These are phyloP conservation scores for Gymnopithys bicolor DNA, from an alignment of 2,797 vertebrate species.

Conservation along the genomic window DNA sequence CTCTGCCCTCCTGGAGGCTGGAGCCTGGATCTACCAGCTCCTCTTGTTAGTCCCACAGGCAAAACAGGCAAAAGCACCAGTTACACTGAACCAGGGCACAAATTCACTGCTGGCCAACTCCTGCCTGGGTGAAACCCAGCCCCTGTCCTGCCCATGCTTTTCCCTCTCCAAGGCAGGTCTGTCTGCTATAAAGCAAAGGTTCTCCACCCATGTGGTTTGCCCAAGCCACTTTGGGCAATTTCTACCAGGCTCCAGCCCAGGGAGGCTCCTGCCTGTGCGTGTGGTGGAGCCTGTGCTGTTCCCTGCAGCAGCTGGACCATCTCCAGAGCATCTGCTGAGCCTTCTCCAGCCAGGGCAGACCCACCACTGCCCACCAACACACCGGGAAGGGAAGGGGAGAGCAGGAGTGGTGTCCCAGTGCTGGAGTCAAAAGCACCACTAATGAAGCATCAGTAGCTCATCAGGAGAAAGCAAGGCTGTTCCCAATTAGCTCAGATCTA, in stretches of 20 bases:
- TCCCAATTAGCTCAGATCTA: conserved; percentile 44
- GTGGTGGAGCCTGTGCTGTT: neutral
- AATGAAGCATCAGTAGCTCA: conserved; percentile 49
- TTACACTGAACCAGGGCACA: neutral
- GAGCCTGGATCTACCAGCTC: neutral
- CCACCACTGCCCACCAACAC: neutral
- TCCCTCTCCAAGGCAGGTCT: neutral
- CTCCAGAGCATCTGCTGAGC: conserved; percentile 1
- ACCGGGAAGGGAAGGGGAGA: neutral
- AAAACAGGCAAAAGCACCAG: neutral
- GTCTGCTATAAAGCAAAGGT: neutral
- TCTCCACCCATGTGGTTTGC: neutral
- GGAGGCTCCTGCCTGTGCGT: neutral
- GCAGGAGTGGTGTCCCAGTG: neutral
- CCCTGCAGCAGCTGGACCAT: neutral
- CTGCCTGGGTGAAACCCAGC: neutral
- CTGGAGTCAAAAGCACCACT: neutral
- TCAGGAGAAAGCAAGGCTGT: conserved; percentile 25
- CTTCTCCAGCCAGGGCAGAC: neutral
- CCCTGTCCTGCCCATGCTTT: neutral
- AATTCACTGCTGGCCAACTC: too few relatives aligned
- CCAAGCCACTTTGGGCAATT: neutral
- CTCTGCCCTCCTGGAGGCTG: neutral
- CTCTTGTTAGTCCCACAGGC: neutral
- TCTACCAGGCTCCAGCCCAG: neutral